Percentiles rank a stretch among this genome's conserved stretches.
Conservation (phyloP, 2,797 vertebrate species). For the Cygnus olor region DNA sequence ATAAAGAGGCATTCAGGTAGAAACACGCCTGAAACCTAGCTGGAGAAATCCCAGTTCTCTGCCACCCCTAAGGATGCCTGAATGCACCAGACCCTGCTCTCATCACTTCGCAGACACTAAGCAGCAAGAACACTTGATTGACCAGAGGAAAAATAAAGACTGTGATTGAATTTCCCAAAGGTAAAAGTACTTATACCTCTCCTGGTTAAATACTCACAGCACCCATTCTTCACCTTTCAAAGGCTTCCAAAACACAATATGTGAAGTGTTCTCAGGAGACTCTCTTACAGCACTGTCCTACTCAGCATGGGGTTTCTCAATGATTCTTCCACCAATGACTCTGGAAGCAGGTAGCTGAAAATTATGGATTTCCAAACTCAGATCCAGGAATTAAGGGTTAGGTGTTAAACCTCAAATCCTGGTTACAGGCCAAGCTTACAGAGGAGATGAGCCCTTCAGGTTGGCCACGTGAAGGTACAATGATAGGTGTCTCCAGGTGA, state of each 20-base stretch:
- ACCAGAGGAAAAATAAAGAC: neutral
- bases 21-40: neutral
- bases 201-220: neutral
- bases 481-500: neutral
- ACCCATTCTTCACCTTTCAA: neutral
- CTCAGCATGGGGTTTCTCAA: neutral
- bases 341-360: neutral
- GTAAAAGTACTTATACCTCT: neutral
- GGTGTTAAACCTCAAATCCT: neutral
- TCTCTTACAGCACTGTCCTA: neutral
- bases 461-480: neutral
- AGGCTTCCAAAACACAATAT: neutral
- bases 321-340: neutral
- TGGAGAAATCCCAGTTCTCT: neutral
- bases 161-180: neutral
- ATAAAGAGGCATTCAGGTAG: neutral
- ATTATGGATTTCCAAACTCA: neutral
- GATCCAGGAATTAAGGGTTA: neutral
- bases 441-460: neutral
- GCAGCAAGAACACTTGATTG: neutral
- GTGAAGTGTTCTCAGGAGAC: neutral
- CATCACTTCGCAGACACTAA: neutral
- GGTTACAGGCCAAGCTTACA: accelerated
- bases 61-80: too few species aligned
- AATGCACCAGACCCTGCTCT: neutral